Percentiles rank a stretch among this genome's conserved stretches.
Conservation (phyloP, 2,888 invertebrate genomes). For the Liposcelis brunnea region DNA sequence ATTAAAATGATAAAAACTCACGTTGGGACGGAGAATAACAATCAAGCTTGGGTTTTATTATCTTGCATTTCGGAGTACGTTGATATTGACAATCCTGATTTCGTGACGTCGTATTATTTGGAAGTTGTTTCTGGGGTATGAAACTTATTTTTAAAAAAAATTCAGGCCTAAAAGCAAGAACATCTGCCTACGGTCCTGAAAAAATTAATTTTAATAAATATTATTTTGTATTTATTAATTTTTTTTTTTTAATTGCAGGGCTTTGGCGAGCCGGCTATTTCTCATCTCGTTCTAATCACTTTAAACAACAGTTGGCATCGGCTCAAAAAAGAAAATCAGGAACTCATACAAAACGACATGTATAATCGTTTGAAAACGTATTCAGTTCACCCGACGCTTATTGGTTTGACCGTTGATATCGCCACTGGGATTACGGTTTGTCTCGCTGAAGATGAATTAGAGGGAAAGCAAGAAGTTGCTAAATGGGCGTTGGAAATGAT, state of each 20-base stretch:
- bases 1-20: background rate
- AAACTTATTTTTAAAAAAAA: background rate
- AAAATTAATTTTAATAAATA: too few species aligned
- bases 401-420: background rate
- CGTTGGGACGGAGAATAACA: background rate
- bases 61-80: background rate
- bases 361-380: background rate
- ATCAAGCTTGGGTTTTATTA: background rate
- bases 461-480: slow-evolving; percentile 1
- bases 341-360: background rate
- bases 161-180: background rate
- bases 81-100: background rate
- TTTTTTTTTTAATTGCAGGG: background rate
- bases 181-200: background rate
- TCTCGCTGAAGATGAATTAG: background rate
- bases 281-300: slow-evolving; percentile 1
- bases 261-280: background rate
- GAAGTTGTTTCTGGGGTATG: background rate
- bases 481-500: slow-evolving; percentile 3
- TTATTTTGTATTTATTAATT: too few species aligned
- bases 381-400: background rate
- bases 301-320: slow-evolving; percentile 1
- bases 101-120: background rate
- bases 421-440: background rate
- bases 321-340: background rate